Base-by-base conservation (phyloP, 2,888 invertebrate genomes). In the Cheilosia urbana region DNA sequence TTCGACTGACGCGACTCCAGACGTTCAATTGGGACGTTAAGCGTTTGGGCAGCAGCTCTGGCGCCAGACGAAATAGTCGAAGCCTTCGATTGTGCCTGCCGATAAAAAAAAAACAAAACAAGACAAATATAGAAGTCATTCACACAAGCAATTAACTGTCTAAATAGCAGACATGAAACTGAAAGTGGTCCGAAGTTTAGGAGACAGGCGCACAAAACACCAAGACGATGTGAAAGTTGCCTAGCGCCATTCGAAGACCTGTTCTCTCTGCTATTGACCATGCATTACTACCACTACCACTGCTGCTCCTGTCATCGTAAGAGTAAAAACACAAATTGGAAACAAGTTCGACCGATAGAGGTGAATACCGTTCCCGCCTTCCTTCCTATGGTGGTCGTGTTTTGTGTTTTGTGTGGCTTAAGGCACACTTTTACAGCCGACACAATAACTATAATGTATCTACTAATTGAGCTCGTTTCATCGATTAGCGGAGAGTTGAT, bases 61-160 rank as follows among this genome's bases (percentile, higher is more conserved):
- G 92, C 92, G 42, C 92, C 92, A 49, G 92, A 92, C 5, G 92
- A 92, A 27, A 92, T 88, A 17, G 91, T 92, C 37, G 92, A 92
- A 49, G 90, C 90, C 89, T 92, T 92, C 24, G 92, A 91, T 88
- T 92, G 92, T 55, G 91, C 90, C 92, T 92, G 88, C 9, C 84
- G 42, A 85, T 27, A 30, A 34, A 51, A 13, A 63, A 57, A 37
- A 19, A 27, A 71, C 42, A 42, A 37, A 27, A 63, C 71, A 45
- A 19, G 19, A 65, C 24, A 60, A 49, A 21, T 57, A 69, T 15
- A 37, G 72, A 21, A 51, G 21, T 42, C 34, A 42, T 62, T 63
- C 34, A 24, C 45, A 72, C 40, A 45, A 73, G 11, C 17, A 7
- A n/a, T 58, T 17, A 15, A 30, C 19, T 45, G 24, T 72, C 24